Evolutionary conservation across 2,797 vertebrate species (phyloP).

Genomic region (Taenioides sp.): DNA sequence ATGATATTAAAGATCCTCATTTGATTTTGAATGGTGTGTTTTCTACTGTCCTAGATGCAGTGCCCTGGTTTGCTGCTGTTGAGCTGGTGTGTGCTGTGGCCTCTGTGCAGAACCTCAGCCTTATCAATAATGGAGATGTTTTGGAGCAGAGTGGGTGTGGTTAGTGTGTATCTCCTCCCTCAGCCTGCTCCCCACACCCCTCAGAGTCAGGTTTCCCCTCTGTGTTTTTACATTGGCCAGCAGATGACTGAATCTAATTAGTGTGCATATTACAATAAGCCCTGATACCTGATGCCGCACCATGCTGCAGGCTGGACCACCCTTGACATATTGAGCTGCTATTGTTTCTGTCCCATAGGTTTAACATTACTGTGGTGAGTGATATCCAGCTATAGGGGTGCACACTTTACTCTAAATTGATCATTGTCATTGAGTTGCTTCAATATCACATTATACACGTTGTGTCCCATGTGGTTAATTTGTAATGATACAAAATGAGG

Average conservation of each 20-base stretch:
- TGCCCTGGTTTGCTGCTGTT: constrained; percentile 25
- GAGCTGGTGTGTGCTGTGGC: constrained; percentile 36
- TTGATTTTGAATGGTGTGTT: not conserved
- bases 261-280: constrained; percentile 77
- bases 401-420: not conserved
- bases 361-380: constrained; percentile 17
- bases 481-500: not conserved
- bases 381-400: not conserved
- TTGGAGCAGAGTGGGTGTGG: constrained; percentile 70
- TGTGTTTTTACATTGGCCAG: constrained; percentile 65
- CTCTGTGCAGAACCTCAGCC: constrained; percentile 56
- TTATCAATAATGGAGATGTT: constrained; percentile 82
- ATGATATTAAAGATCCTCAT: not conserved
- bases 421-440: not conserved
- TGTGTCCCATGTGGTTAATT: not conserved
- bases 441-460: not conserved
- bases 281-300: constrained; percentile 72
- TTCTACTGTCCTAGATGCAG: constrained; percentile 14
- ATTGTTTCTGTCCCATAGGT: constrained; percentile 48
- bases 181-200: constrained; percentile 56
- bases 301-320: constrained; percentile 63
- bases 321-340: constrained; percentile 60
- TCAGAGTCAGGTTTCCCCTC: constrained; percentile 73
- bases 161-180: constrained; percentile 48
- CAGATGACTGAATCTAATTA: constrained; percentile 79